Conservation (phyloP, 35 echinoderm and acorn worm genomes). For the Ophioderma brevispina region DNA sequence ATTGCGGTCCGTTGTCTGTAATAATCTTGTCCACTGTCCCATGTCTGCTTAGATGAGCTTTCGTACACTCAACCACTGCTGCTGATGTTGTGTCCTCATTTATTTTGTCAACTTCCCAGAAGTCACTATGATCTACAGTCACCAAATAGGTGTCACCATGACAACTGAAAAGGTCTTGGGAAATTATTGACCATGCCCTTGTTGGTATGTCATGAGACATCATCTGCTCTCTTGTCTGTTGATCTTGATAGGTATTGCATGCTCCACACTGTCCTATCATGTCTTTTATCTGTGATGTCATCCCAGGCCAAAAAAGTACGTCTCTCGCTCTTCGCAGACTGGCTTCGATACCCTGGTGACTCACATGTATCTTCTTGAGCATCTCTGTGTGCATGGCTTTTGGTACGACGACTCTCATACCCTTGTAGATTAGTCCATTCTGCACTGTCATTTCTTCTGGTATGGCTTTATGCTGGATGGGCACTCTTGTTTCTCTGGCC, state of each 20-base stretch:
- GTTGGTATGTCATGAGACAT: slow-evolving; percentile 29
- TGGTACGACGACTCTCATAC: slow-evolving; percentile 38
- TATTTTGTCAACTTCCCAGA: slow-evolving; percentile 45
- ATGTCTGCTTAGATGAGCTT: slow-evolving; percentile 42
- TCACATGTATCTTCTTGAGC: slow-evolving; percentile 20
- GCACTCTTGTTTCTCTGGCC: slow-evolving; percentile 42
- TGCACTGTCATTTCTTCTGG: slow-evolving; percentile 71
- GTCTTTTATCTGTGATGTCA: slow-evolving; percentile 40
- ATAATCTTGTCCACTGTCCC: slow-evolving; percentile 47
- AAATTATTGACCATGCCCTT: neutral
- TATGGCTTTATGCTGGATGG: slow-evolving; percentile 23
- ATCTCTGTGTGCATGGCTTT: slow-evolving; percentile 24
- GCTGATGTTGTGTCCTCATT: slow-evolving; percentile 17
- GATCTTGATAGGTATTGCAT: slow-evolving; percentile 31
- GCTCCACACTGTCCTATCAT: slow-evolving; percentile 22
- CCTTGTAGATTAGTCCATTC: slow-evolving; percentile 44
- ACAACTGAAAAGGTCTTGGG: neutral
- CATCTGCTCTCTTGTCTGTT: slow-evolving; percentile 47
- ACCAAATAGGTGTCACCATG: neutral
- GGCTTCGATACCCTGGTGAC: slow-evolving; percentile 43
- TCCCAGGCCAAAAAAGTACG: slow-evolving; percentile 49
- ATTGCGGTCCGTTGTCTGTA: slow-evolving; percentile 60
- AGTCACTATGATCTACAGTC: slow-evolving; percentile 45
- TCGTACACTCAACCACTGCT: slow-evolving; percentile 11
- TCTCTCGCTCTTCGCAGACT: slow-evolving; percentile 45